Evolutionary conservation across 2,888 invertebrate species (phyloP), one percentile per base, ranked within the genome.

Genomic region (Dichetophora obliterata): DNA sequence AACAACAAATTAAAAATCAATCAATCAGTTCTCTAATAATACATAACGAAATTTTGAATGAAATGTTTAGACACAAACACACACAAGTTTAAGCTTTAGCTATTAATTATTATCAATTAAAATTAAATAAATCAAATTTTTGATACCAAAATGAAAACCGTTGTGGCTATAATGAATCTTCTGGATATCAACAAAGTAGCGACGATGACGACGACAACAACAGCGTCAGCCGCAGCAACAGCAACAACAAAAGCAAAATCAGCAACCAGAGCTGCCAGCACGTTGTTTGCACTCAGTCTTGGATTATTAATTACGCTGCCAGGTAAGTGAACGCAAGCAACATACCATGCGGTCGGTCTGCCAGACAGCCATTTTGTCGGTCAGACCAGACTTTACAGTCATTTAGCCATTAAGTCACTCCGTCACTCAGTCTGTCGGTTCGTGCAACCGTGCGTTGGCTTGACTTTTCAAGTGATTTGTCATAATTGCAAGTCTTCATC

Each of bases 281-380:
- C 75, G 24, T 80, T 82, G 83, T 80, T 83, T 75, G 79, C 77
- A 71, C 82, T 81, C 80, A 78, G 78, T 52, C 80, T 85, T 75
- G 85, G 80, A 77, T 74, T 85, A 61, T 80, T 85, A 72, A 80
- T 82, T 76, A 74, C 83, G 76, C 79, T 85, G 80, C 85, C 85
- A 83, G 84, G 84, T 84, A 69, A 84, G 85, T 82, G 24, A 3
- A 9, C 59, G 11, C 14, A 2, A 11, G 14, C 6, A 43, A 14
- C 14, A 43, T 14, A 6, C 43, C 43, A 43, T 43, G 43, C 43
- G 14, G 14, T 43, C 43, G 43, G 11, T 43, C 43, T 43, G 43
- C 14, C 43, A 43, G 43, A 43, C 43, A 14, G 11, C 43, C 43
- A 43, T 11, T 43, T 43, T 43, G 43, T 43, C 43, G 2, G 43